Evolutionary conservation across 2,797 vertebrate genomes (phyloP).

Genomic region (Scolopax bukidnonensis): DNA sequence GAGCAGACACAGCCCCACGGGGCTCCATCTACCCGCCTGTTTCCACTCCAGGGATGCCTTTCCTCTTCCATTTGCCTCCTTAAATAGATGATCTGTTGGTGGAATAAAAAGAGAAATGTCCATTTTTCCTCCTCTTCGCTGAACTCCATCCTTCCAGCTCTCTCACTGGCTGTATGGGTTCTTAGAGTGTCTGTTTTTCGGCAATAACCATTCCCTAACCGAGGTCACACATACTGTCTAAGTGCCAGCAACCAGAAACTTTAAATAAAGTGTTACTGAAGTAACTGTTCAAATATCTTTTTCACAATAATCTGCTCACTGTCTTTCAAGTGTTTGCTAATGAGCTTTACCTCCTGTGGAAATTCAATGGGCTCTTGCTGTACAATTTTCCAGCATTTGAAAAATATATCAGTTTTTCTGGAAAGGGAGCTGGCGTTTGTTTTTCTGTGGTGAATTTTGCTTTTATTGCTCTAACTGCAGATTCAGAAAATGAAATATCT

Average conservation of each 20-base stretch:
- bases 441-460: constrained; percentile 59
- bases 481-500: constrained; percentile 58
- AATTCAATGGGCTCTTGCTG: constrained; percentile 5
- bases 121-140: not conserved
- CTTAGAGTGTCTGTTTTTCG: constrained; percentile 50
- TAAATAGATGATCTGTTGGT: not conserved
- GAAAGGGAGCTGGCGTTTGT: constrained; percentile 52
- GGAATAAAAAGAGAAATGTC: not conserved
- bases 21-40: not conserved
- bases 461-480: constrained; percentile 52
- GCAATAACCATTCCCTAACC: constrained; percentile 7
- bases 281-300: constrained; percentile 29
- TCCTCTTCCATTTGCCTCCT: not conserved
- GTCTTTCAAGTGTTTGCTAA: constrained; percentile 60
- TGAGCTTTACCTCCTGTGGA: constrained; percentile 68
- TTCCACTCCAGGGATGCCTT: constrained; percentile 12
- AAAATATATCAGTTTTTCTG: constrained; percentile 35
- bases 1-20: not conserved
- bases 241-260: constrained; percentile 40
- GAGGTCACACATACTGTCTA: constrained; percentile 1
- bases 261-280: constrained; percentile 45
- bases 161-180: not conserved
- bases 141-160: not conserved
- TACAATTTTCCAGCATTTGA: constrained; percentile 17
- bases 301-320: constrained; percentile 60